Evolutionary conservation across 2,113 vertebrate species (phyloP).

Genomic region (Tangachromis dhanisi): DNA sequence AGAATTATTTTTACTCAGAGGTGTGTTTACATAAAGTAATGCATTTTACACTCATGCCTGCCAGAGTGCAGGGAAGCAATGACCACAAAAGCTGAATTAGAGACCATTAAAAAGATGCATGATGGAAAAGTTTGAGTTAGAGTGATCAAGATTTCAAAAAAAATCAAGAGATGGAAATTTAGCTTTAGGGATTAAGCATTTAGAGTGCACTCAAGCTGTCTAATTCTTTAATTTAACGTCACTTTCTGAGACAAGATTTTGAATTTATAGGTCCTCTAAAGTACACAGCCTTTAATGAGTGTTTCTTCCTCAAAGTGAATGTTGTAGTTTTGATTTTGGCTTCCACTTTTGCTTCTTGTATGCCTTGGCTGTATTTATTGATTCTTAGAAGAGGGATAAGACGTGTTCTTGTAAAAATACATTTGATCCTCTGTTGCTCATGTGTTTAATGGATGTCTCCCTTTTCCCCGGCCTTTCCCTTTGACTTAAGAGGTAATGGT

Average conservation of each 20-base stretch:
- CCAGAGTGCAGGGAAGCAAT: not conserved
- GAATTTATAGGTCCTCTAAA: not conserved
- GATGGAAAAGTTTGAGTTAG: slow-evolving; percentile 1
- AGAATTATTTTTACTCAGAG: not conserved
- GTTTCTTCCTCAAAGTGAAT: not conserved
- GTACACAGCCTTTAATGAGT: not conserved
- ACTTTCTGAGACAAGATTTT: not conserved
- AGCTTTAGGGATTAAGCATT: not conserved
- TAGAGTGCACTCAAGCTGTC: slow-evolving; percentile 13
- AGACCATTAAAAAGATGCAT: slow-evolving; percentile 8
- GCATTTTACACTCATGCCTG: not conserved
- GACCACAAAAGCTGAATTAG: not conserved
- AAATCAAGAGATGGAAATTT: not conserved
- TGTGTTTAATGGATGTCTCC: not conserved
- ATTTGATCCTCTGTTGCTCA: not conserved
- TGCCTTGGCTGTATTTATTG: not conserved
- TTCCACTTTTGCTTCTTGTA: not conserved
- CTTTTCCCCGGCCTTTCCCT: not conserved
- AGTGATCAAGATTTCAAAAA: slow-evolving; percentile 11
- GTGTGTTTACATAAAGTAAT: not conserved
- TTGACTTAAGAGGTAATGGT: not conserved
- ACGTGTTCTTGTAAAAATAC: not conserved
- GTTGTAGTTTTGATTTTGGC: not conserved
- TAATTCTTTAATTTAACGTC: not conserved
- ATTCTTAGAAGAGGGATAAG: not conserved